phyloP scores from a whole-genome alignment of 2,888 invertebrate genomes.

The Epinotia demarniana region DNA sequence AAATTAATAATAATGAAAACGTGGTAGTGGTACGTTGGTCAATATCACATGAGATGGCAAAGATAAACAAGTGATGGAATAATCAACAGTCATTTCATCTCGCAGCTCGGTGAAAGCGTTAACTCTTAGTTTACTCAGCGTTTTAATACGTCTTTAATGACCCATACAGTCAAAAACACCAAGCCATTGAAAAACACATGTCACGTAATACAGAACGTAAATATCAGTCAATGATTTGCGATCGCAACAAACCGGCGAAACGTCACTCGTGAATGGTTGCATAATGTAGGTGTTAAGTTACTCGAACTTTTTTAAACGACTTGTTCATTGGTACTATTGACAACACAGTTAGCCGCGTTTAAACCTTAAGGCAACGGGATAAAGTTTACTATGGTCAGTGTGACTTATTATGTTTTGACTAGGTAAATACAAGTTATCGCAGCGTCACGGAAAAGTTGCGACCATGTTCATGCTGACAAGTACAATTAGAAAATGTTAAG shows the following conservation, averaged over 20 bases:
- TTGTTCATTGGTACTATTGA: background rate
- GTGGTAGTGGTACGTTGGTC: too few species aligned
- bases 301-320: background rate
- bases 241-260: background rate
- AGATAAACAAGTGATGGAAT: too few species aligned
- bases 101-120: background rate
- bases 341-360: background rate
- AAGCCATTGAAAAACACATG: background rate
- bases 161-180: background rate
- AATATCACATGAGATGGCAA: too few species aligned
- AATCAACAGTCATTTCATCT: background rate
- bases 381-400: background rate
- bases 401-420: background rate
- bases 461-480: constrained; percentile 22
- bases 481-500: constrained; percentile 17
- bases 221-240: constrained; percentile 4
- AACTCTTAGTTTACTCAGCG: background rate
- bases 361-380: background rate
- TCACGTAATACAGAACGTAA: background rate
- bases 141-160: background rate
- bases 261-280: constrained; percentile 7
- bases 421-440: constrained; percentile 5
- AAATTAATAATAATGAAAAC: too few species aligned
- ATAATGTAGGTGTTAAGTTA: constrained; percentile 6
- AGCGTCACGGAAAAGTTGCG: constrained; percentile 26